Conservation (phyloP, 2,888 invertebrate genomes). For the Parnassius apollo region DNA sequence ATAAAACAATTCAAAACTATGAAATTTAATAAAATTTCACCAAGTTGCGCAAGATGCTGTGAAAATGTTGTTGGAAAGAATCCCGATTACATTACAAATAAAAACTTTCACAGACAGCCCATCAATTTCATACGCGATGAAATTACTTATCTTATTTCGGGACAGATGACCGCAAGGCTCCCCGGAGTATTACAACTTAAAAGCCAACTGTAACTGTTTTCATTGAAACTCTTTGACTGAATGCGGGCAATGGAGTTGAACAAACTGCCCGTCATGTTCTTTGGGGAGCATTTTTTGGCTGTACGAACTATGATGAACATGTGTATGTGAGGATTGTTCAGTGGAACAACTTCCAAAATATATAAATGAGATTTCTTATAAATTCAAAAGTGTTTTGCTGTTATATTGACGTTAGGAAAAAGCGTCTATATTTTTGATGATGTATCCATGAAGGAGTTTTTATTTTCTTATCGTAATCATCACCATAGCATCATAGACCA, state of each 20-base stretch:
- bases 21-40: too few species aligned
- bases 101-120: constrained; percentile 13
- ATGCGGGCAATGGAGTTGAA: constrained; percentile 12
- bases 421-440: too few species aligned
- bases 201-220: constrained; percentile 24
- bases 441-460: too few species aligned
- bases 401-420: too few species aligned
- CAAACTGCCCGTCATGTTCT: constrained; percentile 14
- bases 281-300: constrained; percentile 16
- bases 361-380: constrained; percentile 10
- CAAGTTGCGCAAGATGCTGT: background rate
- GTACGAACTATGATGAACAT: constrained; percentile 4
- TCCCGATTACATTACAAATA: constrained; percentile 12
- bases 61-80: constrained; percentile 24
- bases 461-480: too few species aligned
- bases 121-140: constrained; percentile 20
- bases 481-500: too few species aligned
- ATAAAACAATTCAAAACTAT: too few species aligned
- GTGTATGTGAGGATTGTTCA: constrained; percentile 10
- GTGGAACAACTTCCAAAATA: constrained; percentile 8
- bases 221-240: constrained; percentile 24
- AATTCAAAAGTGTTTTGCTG: constrained; percentile 1
- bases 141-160: constrained; percentile 21
- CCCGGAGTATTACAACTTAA: constrained; percentile 16
- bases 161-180: constrained; percentile 20